Conservation (phyloP, 2,797 vertebrate species). For the Gambusia yucatana region DNA sequence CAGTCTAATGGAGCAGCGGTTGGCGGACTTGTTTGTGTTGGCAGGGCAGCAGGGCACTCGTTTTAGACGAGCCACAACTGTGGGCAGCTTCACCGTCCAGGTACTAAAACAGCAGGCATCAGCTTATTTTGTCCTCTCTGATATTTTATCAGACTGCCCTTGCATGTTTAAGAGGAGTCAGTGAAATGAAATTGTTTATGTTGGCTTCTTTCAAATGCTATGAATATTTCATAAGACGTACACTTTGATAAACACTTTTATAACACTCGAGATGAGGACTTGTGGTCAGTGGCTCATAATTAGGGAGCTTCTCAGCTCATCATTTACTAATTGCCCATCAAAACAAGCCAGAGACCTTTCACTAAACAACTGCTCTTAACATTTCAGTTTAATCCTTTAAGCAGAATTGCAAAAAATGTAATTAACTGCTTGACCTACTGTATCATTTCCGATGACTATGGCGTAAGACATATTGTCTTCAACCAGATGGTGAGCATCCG, state of each 20-base stretch:
- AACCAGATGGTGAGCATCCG: conserved; percentile 95
- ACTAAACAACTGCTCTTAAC: conserved; percentile 22
- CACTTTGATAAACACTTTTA: conserved; percentile 42
- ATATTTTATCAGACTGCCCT: conserved; percentile 18
- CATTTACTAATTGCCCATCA: conserved; percentile 61
- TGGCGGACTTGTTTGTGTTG: conserved; percentile 93
- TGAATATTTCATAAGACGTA: conserved; percentile 57
- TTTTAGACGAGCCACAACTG: conserved; percentile 89
- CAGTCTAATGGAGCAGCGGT: conserved; percentile 93
- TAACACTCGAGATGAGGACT: conserved; percentile 31
- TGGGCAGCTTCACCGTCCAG: conserved; percentile 96
- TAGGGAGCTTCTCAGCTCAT: conserved; percentile 49
- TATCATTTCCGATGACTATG: neutral
- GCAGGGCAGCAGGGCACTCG: conserved; percentile 90
- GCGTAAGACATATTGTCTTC: conserved; percentile 14
- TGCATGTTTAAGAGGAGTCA: conserved; percentile 27
- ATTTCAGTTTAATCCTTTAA: conserved; percentile 14
- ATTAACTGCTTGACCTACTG: neutral
- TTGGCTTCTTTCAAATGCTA: conserved; percentile 26
- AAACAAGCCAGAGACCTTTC: conserved; percentile 57
- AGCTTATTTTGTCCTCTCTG: conserved; percentile 11
- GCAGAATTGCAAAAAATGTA: conserved; percentile 12
- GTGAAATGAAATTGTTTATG: conserved; percentile 29
- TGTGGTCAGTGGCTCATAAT: conserved; percentile 53
- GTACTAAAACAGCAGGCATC: conserved; percentile 67